Evolutionary conservation across 2,888 invertebrate species (phyloP), one percentile per base, ranked within the genome.

Genomic region (Andrena camellia): DNA sequence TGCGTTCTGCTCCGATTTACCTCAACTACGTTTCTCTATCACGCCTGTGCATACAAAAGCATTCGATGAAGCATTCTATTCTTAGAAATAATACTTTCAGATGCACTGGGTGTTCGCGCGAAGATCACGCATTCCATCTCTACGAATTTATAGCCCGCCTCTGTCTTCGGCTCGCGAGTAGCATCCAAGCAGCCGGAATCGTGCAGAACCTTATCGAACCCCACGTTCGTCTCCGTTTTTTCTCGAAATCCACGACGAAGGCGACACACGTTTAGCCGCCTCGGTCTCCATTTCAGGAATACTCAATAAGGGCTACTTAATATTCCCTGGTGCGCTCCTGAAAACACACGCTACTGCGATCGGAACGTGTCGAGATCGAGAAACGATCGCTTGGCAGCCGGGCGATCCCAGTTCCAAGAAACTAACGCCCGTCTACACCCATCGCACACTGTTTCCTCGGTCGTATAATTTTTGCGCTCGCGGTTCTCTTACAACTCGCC

Each of bases 241-340:
- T 81, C 77, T 71, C 64, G 66, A 79, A 87, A 89, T 71, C 33
- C n/a, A 69, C 88, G n/a, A 72, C 64, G 75, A 73, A 81, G 82
- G 79, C 79, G 78, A 83, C 73, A 82, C 89, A 89, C 89, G 87
- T 87, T 85, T 75, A 66, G 67, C 74, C 62, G 69, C 66, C 66
- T 81, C 81, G 66, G 78, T 52, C 67, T 79, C 60, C 76, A 89
- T 82, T 84, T 85, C 74, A 82, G 79, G 88, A 87, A 88, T 89
- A 83, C 89, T 67, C 78, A 82, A 88, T 88, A 78, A 62, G 48
- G 35, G 50, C 23, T 23, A 64, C 68, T 88, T 89, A 85, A 78
- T 88, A 88, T 88, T 88, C 88, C 23, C 48, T 4, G 57, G 54
- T 20, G 64, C 52, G 71, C 57, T 66, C 13, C 64, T 77, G 89